Evolutionary conservation across 2,113 vertebrate species (phyloP).

Genomic region (Macquaria australasica): DNA sequence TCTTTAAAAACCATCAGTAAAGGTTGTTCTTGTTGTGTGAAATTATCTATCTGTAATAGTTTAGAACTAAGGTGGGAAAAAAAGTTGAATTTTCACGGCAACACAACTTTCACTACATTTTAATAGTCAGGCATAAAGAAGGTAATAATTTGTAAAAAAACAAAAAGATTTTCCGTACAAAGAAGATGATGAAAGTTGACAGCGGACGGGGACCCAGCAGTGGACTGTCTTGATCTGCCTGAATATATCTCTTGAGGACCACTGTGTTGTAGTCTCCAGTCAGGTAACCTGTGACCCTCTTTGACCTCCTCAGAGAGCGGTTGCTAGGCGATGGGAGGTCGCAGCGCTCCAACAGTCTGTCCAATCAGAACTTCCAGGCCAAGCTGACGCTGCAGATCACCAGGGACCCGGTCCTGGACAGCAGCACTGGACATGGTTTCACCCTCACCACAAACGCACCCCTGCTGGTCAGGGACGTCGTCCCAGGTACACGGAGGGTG

Average conservation of each 20-base stretch:
- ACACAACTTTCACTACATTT: background rate
- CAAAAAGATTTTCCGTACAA: background rate
- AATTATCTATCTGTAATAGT: background rate
- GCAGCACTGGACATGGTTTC: slow-evolving; percentile 90
- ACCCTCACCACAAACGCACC: slow-evolving; percentile 89
- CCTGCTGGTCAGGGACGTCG: slow-evolving; percentile 91
- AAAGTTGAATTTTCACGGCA: background rate
- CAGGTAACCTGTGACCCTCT: slow-evolving; percentile 47
- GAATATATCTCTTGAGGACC: slow-evolving; percentile 12
- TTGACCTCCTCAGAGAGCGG: slow-evolving; percentile 84
- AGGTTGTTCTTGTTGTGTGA: background rate
- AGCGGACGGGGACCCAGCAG: background rate
- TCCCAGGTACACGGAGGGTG: slow-evolving; percentile 85
- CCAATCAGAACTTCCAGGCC: slow-evolving; percentile 84
- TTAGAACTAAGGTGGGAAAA: background rate
- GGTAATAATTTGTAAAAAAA: background rate
- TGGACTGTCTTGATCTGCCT: background rate
- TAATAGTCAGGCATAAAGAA: background rate
- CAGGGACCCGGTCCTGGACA: slow-evolving; percentile 89
- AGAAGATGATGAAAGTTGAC: background rate
- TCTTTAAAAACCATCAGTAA: background rate
- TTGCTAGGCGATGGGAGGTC: slow-evolving; percentile 84
- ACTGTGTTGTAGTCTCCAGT: background rate
- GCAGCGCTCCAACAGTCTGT: slow-evolving; percentile 77
- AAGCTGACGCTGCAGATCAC: slow-evolving; percentile 89